These are phyloP conservation scores for Achroia grisella DNA, from an alignment of 1,140 invertebrate species.

Conservation along the genomic window DNA sequence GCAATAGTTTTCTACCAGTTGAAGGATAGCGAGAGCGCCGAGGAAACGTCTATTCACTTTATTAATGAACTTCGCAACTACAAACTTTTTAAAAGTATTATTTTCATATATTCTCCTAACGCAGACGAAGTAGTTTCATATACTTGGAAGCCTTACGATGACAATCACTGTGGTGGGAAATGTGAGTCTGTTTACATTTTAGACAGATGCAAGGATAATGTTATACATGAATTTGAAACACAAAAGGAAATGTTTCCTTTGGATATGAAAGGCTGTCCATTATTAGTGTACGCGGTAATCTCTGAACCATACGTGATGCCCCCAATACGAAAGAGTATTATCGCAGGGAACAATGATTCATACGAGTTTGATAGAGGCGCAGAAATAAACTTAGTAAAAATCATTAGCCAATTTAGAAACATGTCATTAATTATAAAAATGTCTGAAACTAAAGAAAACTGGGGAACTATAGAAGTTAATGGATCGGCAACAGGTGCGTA, in stretches of 20 bases:
- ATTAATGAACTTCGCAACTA: conserved; percentile 56
- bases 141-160: conserved; percentile 63
- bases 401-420: conserved; percentile 62
- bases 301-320: conserved; percentile 69
- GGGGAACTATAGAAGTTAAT: conserved; percentile 47
- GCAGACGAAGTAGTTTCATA: conserved; percentile 52
- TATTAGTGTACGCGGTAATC: conserved; percentile 57
- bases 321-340: conserved; percentile 37
- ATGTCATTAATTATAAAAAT: conserved; percentile 57
- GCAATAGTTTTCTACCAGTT: conserved; percentile 60
- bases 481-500: conserved; percentile 55
- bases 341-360: conserved; percentile 41
- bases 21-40: conserved; percentile 29
- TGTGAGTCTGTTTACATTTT: conserved; percentile 59
- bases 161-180: conserved; percentile 57
- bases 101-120: conserved; percentile 49
- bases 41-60: conserved; percentile 44
- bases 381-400: conserved; percentile 66
- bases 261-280: conserved; percentile 61
- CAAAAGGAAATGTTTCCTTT: conserved; percentile 52
- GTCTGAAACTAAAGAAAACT: conserved; percentile 56
- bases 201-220: conserved; percentile 56
- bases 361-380: conserved; percentile 62
- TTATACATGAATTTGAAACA: conserved; percentile 37
- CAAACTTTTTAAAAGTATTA: conserved; percentile 58